phyloP scores from a whole-genome alignment of 2,113 vertebrate species.

The Passer montanus region DNA sequence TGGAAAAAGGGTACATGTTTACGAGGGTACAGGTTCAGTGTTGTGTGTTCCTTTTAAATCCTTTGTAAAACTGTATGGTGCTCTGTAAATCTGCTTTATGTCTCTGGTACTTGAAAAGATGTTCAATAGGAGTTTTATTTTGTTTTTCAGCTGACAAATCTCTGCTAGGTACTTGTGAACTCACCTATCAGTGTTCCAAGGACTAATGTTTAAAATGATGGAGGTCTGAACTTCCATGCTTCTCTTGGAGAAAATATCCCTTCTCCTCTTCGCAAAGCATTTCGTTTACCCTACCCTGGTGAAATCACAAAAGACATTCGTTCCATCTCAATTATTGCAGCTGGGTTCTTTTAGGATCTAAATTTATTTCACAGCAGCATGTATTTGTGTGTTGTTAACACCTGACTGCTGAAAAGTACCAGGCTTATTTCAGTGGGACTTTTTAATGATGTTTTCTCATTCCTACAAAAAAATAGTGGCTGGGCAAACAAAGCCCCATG shows the following conservation, averaged over 20 bases:
- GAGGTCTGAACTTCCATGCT: not conserved
- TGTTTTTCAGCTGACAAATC: not conserved
- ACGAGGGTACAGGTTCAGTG: not conserved
- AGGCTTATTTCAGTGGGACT: not conserved
- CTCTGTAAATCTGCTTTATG: not conserved
- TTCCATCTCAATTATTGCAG: conserved; percentile 34
- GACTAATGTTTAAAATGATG: not conserved
- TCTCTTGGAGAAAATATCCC: not conserved
- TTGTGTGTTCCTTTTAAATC: not conserved
- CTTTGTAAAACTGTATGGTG: not conserved
- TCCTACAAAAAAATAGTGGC: not conserved
- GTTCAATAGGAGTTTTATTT: not conserved
- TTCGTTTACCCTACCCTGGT: not conserved
- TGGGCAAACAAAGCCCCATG: not conserved
- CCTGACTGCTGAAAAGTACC: conserved; percentile 32
- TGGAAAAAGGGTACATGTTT: not conserved
- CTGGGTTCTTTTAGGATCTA: not conserved
- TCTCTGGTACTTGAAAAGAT: not conserved
- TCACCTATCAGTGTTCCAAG: not conserved
- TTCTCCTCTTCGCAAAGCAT: not conserved
- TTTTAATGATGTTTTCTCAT: not conserved
- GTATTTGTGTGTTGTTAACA: conserved; percentile 17
- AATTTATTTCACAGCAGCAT: conserved; percentile 25
- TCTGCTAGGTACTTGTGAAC: not conserved
- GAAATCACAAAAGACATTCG: conserved; percentile 23